Base-by-base conservation (phyloP, 2,888 invertebrate genomes). In the Tuta absoluta region DNA sequence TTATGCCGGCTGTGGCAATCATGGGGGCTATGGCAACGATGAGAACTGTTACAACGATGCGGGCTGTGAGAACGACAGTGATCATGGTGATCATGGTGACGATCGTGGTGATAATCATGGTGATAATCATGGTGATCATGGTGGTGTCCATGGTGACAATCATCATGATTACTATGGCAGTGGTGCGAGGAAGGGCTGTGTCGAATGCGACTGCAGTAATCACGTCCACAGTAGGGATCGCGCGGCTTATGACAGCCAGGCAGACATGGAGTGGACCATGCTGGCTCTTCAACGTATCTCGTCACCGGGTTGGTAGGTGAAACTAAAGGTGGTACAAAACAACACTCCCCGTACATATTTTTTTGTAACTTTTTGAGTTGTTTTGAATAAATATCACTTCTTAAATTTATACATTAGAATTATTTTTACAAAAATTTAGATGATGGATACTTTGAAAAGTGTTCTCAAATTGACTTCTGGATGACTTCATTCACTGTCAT, bases 311-410 rank as follows among this genome's bases (percentile, higher is more conserved):
- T 72, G 5, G 81, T 69, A 1, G 81, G 66, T 21, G 80, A 67
- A 65, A 89, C 71, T 65, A 85, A 71, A 7, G 90, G 89, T 5
- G 82, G 73, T 14, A 87, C 86, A 17, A 80, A 64, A 67, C 74
- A 84, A 68, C 73, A 84, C 45, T 80, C 78, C 21, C 77, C 80
- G 66, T 71, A 63, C 82, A 86, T 69, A 78, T 71, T 80, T 82
- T 78, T 72, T 72, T n/a, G 66, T 33, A 38, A 71, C 37, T 63
- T 59, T 24, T 67, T 68, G 68, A 66, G 4, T 48, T 38, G 60
- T 66, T 67, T 38, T 5, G 0, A 17, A n/a, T n/a, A n/a, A 56
- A 10, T 7, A 64, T 73, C 67, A 69, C 67, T 65, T 59, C 68
- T 66, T 4, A 33, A 10, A 33, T 17, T n/a, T 17, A 28, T 8